phyloP scores from a whole-genome alignment of 2,797 vertebrate genomes.

The Choloepus didactylus region DNA sequence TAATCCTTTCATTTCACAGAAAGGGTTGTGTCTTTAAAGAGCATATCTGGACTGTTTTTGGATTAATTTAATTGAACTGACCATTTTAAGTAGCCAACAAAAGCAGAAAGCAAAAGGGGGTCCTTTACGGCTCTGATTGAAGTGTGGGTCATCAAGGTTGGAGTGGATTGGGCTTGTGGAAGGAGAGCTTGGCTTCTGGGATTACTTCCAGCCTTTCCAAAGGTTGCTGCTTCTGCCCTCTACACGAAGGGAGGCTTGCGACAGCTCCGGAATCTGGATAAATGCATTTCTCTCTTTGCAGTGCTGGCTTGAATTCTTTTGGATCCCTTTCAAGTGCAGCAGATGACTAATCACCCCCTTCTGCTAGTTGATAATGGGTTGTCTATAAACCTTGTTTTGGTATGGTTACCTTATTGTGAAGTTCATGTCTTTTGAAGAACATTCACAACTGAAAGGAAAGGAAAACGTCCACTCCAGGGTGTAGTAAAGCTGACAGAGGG shows the following conservation, averaged over 20 bases:
- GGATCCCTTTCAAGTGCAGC: conserved; percentile 87
- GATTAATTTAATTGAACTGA: conserved; percentile 36
- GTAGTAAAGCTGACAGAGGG: conserved; percentile 82
- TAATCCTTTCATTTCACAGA: background rate
- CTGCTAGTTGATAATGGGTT: conserved; percentile 85
- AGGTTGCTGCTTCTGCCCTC: background rate
- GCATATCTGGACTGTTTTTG: background rate
- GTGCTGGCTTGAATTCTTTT: conserved; percentile 81
- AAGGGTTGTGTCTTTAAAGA: conserved; percentile 26
- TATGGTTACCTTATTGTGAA: conserved; percentile 86
- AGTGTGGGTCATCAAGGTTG: background rate
- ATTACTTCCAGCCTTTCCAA: background rate
- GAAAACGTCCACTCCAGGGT: conserved; percentile 83
- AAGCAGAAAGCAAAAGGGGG: conserved; percentile 71
- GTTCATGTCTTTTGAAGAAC: conserved; percentile 85
- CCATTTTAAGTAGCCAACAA: conserved; percentile 45
- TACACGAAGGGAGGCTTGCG: conserved; percentile 14
- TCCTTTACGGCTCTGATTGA: background rate
- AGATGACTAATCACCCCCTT: conserved; percentile 86
- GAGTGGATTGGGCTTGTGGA: background rate
- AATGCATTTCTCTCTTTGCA: conserved; percentile 79
- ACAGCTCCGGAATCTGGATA: conserved; percentile 76
- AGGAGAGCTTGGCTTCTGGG: background rate
- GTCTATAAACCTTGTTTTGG: conserved; percentile 82
- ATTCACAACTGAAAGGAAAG: conserved; percentile 81